phyloP scores from a whole-genome alignment of 2,113 vertebrate genomes.

The Aegithalos caudatus region DNA sequence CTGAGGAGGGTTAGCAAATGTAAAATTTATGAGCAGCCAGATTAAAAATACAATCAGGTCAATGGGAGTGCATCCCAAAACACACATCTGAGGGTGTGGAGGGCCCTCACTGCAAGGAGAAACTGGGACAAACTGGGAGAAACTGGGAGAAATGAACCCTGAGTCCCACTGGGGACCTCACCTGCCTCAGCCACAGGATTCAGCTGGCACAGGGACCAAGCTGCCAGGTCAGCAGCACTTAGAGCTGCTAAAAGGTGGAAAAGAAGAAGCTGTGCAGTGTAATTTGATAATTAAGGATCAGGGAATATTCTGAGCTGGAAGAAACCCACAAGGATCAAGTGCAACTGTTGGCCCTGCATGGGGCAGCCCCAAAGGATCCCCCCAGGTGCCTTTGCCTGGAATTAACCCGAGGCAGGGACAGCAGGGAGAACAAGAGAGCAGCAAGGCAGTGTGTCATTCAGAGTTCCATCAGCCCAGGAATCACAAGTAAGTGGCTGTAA shows the following conservation, averaged over 20 bases:
- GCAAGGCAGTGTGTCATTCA: not conserved
- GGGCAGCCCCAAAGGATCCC: not conserved
- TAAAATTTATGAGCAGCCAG: not conserved
- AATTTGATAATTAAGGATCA: not conserved
- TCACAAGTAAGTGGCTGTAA: not conserved
- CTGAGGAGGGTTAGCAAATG: not conserved
- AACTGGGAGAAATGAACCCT: not conserved
- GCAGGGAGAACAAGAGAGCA: not conserved
- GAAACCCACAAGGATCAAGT: not conserved
- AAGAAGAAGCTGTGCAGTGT: not conserved
- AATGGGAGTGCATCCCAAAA: not conserved
- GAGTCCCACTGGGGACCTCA: fast-evolving
- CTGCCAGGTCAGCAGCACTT: not conserved
- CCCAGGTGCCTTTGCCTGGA: not conserved
- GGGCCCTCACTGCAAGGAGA: fast-evolving
- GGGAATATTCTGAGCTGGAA: not conserved
- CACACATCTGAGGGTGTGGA: not conserved
- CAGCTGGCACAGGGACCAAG: not conserved
- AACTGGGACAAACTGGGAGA: not conserved
- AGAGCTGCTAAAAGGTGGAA: not conserved
- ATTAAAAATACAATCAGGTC: slow-evolving; percentile 24
- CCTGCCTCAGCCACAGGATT: not conserved
- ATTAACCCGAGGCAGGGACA: not conserved
- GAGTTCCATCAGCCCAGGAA: not conserved
- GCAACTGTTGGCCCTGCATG: fast-evolving